Evolutionary conservation across 2,797 vertebrate species (phyloP), one percentile per base, ranked within the genome.

Genomic region (Channa striata): DNA sequence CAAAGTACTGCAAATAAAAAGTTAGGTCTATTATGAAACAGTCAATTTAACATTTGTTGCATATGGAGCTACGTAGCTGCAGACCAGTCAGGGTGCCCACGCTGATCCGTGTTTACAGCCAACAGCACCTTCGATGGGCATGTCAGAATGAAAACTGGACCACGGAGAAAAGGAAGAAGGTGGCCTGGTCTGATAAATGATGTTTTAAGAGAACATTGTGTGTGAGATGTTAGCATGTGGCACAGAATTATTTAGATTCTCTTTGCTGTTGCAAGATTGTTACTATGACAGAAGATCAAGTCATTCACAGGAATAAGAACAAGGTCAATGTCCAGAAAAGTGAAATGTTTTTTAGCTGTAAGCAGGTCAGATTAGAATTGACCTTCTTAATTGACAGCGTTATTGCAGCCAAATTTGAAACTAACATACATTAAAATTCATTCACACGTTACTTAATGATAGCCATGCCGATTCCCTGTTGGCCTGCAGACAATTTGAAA

Each of bases 311-410:
- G 54, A 17, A 63, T 5, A n/a, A 67, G 1, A 6, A 53, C 13
- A 10, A 53, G 7, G 8, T 57, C 20, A 70, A 72, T 66, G 57
- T 63, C 21, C 57, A 36, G 43, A 70, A 58, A 66, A 65, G 60
- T 37, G n/a, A n/a, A 23, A 37, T 53, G 33, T 71, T 51, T 62
- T 56, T 80, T 70, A 66, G n/a, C 63, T 80, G 21, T 84, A 68
- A 84, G 83, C 78, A 54, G 42, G 21, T 81, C 63, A 70, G 34
- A 71, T 82, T 68, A 70, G 23, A 71, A 20, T 40, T 1, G 57
- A 62, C 66, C 59, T 57, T 64, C 57, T 73, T 5, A 68, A 43
- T 73, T 67, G 39, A 69, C 57, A 21, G 70, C 76, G 58, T 66
- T 78, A 42, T 60, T 82, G 74, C 59, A 70, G 47, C 64, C 47